phyloP scores from a whole-genome alignment of 2,888 invertebrate species.

The Epistrophe eligans region DNA sequence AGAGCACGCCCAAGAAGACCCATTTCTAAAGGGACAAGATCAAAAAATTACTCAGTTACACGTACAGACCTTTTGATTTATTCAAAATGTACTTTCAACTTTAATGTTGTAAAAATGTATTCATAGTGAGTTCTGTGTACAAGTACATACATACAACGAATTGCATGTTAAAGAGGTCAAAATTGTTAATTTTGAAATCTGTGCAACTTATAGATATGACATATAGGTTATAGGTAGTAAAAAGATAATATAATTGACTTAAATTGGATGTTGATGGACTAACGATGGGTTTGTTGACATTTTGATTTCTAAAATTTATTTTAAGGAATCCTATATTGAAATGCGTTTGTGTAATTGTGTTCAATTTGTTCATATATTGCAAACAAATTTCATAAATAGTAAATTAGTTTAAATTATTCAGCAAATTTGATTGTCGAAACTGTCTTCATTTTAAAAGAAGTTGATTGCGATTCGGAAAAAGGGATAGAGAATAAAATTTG shows the following conservation, averaged over 20 bases:
- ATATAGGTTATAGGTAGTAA: not conserved
- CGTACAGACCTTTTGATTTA: slow-evolving; percentile 17
- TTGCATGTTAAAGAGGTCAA: slow-evolving; percentile 40
- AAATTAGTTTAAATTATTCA: slow-evolving; percentile 30
- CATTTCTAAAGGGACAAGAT: slow-evolving; percentile 26
- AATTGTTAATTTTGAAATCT: slow-evolving; percentile 4
- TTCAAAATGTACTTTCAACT: slow-evolving; percentile 17
- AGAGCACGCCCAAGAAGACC: not conserved
- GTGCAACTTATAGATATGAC: not conserved
- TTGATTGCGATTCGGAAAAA: not conserved
- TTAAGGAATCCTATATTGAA: not conserved
- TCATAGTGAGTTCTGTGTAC: not conserved
- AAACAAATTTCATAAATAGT: not conserved
- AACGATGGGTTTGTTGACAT: not conserved
- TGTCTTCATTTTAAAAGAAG: not conserved
- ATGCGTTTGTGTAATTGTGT: not conserved
- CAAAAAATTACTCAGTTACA: slow-evolving; percentile 36
- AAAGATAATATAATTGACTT: slow-evolving; percentile 5
- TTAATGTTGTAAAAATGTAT: slow-evolving; percentile 35
- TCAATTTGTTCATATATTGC: not conserved
- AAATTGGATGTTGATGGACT: not conserved
- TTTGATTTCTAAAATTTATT: slow-evolving; percentile 1
- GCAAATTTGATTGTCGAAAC: not conserved
- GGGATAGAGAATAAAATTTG: not conserved
- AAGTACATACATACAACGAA: not conserved